Conservation (phyloP, 2,888 invertebrate genomes). For the Tipula lateralis region DNA sequence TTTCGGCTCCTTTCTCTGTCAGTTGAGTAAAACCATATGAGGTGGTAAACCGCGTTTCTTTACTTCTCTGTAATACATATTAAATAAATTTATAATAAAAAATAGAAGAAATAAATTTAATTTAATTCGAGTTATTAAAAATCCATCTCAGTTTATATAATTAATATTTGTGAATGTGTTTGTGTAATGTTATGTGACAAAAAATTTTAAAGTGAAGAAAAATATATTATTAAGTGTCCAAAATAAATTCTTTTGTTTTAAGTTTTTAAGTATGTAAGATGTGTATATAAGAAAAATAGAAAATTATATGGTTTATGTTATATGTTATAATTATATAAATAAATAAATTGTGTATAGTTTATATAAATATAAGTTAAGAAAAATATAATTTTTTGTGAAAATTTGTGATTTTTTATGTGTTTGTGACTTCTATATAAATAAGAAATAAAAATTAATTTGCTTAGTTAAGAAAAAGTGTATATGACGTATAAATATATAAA, state of each 20-base stretch:
- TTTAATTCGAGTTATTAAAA: slow-evolving; percentile 25
- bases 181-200: not conserved
- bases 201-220: not conserved
- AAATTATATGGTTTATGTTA: not conserved
- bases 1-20: slow-evolving; percentile 31
- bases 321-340: not conserved
- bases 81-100: not conserved
- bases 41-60: slow-evolving; percentile 28
- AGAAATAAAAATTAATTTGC: not conserved
- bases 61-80: slow-evolving; percentile 27
- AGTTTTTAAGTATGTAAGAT: not conserved
- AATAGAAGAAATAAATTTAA: not conserved
- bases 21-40: slow-evolving; percentile 32
- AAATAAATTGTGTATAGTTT: not conserved
- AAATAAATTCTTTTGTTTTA: slow-evolving; percentile 28
- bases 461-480: not conserved
- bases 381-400: not conserved
- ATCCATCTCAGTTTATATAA: not conserved
- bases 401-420: not conserved
- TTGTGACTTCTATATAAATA: not conserved
- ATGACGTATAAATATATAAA: not conserved
- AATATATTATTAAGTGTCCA: not conserved
- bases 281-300: not conserved
- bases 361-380: not conserved
- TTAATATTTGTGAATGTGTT: not conserved